These are phyloP conservation scores for Erpornis zantholeuca DNA, from an alignment of 2,113 vertebrate species.

Conservation along the genomic window DNA sequence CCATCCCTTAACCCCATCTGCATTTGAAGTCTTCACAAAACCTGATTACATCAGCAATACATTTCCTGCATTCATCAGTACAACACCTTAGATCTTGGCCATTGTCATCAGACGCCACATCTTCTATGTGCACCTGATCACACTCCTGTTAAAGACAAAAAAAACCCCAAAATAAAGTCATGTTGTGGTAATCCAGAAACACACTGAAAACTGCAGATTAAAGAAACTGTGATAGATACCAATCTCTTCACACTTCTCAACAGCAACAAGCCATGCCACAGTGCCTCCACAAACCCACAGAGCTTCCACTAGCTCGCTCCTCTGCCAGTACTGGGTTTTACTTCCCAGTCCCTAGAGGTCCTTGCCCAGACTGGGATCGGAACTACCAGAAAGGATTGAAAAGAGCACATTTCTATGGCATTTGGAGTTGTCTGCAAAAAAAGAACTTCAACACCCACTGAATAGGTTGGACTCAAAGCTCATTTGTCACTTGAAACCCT, in stretches of 20 bases:
- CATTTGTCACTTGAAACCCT: not conserved
- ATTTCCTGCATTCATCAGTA: not conserved
- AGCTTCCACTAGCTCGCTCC: not conserved
- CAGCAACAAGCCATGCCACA: not conserved
- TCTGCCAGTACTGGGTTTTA: not conserved
- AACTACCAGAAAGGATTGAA: not conserved
- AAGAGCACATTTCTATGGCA: not conserved
- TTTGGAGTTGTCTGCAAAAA: not conserved
- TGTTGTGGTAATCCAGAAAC: not conserved
- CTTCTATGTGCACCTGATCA: conserved; percentile 97
- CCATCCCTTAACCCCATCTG: not conserved
- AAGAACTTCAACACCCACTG: not conserved
- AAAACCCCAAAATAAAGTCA: not conserved
- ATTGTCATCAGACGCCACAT: conserved; percentile 96
- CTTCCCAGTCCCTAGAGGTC: not conserved
- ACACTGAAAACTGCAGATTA: not conserved
- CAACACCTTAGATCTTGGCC: conserved; percentile 93
- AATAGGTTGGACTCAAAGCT: not conserved
- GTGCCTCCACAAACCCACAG: not conserved
- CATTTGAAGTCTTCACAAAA: not conserved
- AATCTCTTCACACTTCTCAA: not conserved
- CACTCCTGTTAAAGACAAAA: conserved; percentile 84
- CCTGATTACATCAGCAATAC: not conserved
- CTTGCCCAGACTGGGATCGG: not conserved
- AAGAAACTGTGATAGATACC: not conserved